Conservation (phyloP, 2,113 vertebrate genomes). For the Brachionichthys hirsutus region DNA sequence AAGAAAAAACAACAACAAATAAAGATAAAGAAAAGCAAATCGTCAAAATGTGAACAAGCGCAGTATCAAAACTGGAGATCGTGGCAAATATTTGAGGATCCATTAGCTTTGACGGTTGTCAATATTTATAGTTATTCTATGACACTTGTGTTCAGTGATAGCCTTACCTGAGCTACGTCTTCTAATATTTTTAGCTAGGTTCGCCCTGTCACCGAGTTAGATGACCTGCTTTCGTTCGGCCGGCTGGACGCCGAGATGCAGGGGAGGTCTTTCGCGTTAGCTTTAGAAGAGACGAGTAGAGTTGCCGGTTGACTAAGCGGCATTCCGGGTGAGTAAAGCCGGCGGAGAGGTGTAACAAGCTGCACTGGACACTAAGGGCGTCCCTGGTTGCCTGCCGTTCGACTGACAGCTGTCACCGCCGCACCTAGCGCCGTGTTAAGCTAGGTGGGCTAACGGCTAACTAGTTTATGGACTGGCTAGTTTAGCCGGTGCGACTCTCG, state of each 20-base stretch:
- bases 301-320: neutral
- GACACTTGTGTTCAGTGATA: too few relatives aligned
- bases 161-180: too few relatives aligned
- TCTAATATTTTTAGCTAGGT: conserved; percentile 43
- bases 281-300: neutral
- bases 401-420: conserved; percentile 69
- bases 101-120: too few relatives aligned
- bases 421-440: conserved; percentile 54
- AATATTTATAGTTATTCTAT: too few relatives aligned
- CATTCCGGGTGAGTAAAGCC: conserved; percentile 2
- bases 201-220: conserved; percentile 43
- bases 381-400: conserved; percentile 43
- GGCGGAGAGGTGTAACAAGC: conserved; percentile 48
- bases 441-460: conserved; percentile 55
- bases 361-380: conserved; percentile 38
- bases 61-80: too few relatives aligned
- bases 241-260: conserved; percentile 9
- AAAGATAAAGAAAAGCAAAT: too few relatives aligned
- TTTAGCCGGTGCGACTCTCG: conserved; percentile 6
- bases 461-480: conserved; percentile 17
- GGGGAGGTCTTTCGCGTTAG: neutral
- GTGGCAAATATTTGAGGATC: too few relatives aligned
- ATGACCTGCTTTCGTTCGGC: conserved; percentile 6
- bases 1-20: too few relatives aligned
- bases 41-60: too few relatives aligned